phyloP scores from a whole-genome alignment of 2,797 vertebrate genomes.

The Molothrus ater region DNA sequence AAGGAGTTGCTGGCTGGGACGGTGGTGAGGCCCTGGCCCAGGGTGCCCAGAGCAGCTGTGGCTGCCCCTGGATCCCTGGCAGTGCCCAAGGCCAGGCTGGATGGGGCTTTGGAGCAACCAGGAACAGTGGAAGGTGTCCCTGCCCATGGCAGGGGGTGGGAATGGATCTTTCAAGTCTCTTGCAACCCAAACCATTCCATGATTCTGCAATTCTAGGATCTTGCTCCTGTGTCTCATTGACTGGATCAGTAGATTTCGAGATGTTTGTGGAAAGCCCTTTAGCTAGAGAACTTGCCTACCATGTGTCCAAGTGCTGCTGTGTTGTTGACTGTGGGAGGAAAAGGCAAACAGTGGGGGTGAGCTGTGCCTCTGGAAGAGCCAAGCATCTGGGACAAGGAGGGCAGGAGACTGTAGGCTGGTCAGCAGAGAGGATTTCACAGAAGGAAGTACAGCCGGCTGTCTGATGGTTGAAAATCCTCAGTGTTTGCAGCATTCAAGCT shows the following conservation, averaged over 20 bases:
- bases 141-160: neutral
- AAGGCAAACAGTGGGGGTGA: neutral
- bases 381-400: accelerated
- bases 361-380: neutral
- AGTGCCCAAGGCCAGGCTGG: neutral
- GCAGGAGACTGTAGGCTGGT: accelerated
- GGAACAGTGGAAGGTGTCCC: too few species aligned
- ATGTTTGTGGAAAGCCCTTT: neutral
- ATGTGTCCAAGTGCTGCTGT: accelerated
- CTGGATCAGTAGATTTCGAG: neutral
- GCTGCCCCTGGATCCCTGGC: neutral
- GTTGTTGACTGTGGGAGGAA: neutral
- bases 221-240: neutral
- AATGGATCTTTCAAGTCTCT: neutral
- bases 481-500: neutral
- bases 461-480: neutral
- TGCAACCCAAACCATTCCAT: neutral
- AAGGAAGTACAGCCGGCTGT: neutral
- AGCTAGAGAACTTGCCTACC: neutral
- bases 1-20: too few species aligned
- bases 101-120: neutral
- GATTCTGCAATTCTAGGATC: neutral
- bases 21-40: too few species aligned
- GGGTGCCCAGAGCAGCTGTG: neutral
- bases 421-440: neutral